Percentiles rank a stretch among this genome's conserved stretches.
Evolutionary conservation across 2,888 invertebrate species (phyloP).

Genomic region (Aleiodes alternator): DNA sequence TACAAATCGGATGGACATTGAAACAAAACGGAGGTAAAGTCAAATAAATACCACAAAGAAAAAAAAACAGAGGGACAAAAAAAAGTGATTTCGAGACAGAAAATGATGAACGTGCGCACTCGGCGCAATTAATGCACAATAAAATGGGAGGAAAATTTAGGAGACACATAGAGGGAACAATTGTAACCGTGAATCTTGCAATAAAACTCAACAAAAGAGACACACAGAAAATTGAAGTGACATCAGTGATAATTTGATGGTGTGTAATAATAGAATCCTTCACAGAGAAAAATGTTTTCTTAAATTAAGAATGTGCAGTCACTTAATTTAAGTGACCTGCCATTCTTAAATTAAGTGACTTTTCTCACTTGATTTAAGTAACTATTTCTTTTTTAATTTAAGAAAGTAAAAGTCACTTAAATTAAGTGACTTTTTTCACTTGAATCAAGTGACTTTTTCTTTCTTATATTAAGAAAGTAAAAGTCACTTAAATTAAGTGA

Average conservation of each 20-base stretch:
- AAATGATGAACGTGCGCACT: constrained; percentile 6
- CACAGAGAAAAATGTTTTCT: no score
- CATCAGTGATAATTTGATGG: constrained; percentile 18
- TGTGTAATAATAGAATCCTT: constrained; percentile 5
- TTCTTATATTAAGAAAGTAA: no score
- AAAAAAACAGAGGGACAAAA: constrained; percentile 8
- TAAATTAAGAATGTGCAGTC: no score
- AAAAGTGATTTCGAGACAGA: constrained; percentile 32
- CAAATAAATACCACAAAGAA: constrained; percentile 17
- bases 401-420: no score
- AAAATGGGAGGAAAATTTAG: constrained; percentile 11
- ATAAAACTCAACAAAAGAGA: constrained; percentile 28
- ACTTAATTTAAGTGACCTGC: no score
- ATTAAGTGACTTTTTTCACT: no score
- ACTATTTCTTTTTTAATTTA: no score
- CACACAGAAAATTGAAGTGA: constrained; percentile 16
- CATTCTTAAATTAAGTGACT: no score
- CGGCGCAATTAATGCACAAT: constrained; percentile 6
- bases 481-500: no score
- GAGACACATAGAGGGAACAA: constrained; percentile 10
- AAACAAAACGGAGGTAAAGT: constrained; percentile 31
- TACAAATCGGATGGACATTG: constrained; percentile 47
- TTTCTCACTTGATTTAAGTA: no score
- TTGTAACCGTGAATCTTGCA: constrained; percentile 27
- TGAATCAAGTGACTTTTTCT: no score